Percentiles rank a stretch among this genome's conserved stretches.
phyloP scores from a whole-genome alignment of 2,888 invertebrate species.

The Himalopsyche japonica region DNA sequence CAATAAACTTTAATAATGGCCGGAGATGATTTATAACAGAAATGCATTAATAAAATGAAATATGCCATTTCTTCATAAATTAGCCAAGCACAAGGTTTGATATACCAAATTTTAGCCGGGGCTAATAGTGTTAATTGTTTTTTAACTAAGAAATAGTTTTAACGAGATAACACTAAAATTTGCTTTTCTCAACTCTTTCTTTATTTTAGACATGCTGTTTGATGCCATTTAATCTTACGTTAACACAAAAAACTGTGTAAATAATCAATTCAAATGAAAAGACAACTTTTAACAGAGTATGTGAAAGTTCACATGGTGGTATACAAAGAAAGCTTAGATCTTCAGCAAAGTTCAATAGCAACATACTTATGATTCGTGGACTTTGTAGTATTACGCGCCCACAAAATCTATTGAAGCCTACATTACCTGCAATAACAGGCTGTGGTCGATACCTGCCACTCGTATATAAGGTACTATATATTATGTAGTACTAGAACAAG shows the following conservation, averaged over 20 bases:
- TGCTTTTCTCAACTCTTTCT: too few relatives aligned
- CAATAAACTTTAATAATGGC: too few relatives aligned
- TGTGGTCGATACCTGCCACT: neutral
- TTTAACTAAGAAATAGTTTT: too few relatives aligned
- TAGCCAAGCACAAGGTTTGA: too few relatives aligned
- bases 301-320: neutral
- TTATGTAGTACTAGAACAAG: neutral
- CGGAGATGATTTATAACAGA: too few relatives aligned
- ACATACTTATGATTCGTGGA: neutral
- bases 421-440: neutral
- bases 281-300: conserved; percentile 17
- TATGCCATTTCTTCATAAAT: too few relatives aligned
- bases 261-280: neutral
- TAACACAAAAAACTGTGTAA: neutral
- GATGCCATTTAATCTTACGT: too few relatives aligned
- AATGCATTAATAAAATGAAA: too few relatives aligned
- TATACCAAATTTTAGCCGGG: too few relatives aligned
- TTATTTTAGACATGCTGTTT: too few relatives aligned
- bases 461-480: neutral
- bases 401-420: neutral
- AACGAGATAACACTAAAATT: too few relatives aligned
- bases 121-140: too few relatives aligned
- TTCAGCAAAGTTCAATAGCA: neutral
- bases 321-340: conserved; percentile 10
- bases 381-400: neutral